Conservation (phyloP, 1,140 invertebrate genomes). For the Anagrus nilaparvatae region DNA sequence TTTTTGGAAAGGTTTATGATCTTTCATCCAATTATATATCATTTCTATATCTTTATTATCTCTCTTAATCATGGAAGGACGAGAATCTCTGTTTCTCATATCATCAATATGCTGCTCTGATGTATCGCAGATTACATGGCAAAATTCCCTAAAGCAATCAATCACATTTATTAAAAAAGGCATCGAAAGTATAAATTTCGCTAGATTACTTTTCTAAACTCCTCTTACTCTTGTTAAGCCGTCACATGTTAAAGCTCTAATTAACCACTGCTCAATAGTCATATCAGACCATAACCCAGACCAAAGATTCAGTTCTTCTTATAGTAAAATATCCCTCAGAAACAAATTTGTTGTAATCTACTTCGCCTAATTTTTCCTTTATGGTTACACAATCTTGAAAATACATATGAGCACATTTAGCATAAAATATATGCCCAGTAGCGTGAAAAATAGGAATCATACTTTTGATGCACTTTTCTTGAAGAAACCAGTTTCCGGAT, state of each 20-base stretch:
- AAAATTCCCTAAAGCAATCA: no score
- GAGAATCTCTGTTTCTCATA: slow-evolving; percentile 17
- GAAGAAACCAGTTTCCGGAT: not conserved
- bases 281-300: not conserved
- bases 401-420: not conserved
- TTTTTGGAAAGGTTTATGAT: slow-evolving; percentile 2
- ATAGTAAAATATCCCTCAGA: not conserved
- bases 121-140: slow-evolving; percentile 1
- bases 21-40: not conserved
- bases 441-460: not conserved
- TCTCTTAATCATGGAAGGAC: not conserved
- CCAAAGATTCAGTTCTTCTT: not conserved
- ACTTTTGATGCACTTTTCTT: not conserved
- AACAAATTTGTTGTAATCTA: not conserved
- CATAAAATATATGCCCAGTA: not conserved
- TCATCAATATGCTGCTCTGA: no score
- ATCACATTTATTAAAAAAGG: no score
- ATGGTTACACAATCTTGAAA: not conserved
- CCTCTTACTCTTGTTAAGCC: no score
- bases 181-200: no score
- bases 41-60: not conserved
- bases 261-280: not conserved
- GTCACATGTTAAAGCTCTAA: no score
- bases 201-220: no score
- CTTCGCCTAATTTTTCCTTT: not conserved